These are phyloP conservation scores for Melanotaenia parkinsoni DNA, from an alignment of 2,797 vertebrate genomes.

Conservation along the genomic window DNA sequence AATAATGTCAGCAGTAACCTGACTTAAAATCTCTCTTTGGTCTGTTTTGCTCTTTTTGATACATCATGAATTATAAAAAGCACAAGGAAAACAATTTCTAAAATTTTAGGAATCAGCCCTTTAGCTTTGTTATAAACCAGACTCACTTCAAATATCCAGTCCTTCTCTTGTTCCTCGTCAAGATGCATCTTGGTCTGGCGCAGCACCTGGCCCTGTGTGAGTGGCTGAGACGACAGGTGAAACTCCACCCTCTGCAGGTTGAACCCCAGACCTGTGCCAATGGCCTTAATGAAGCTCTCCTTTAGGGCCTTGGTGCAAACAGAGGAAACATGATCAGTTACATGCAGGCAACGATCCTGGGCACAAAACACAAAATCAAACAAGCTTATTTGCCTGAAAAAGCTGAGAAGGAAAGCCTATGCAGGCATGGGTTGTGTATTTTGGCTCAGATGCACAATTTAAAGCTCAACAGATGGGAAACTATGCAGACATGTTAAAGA, in stretches of 20 bases:
- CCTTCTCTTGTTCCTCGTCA: slow-evolving; percentile 89
- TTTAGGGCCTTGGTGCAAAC: slow-evolving; percentile 87
- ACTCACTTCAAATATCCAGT: slow-evolving; percentile 94
- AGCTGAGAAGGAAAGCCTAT: slow-evolving; percentile 16
- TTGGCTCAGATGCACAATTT: slow-evolving; percentile 18
- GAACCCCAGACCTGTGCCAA: slow-evolving; percentile 93
- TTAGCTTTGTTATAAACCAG: not conserved
- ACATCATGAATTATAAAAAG: not conserved
- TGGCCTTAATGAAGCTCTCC: slow-evolving; percentile 97
- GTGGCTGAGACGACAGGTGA: slow-evolving; percentile 83
- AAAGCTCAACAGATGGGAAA: slow-evolving; percentile 53
- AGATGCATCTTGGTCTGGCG: slow-evolving; percentile 89
- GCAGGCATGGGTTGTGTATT: slow-evolving; percentile 22
- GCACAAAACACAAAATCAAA: not conserved
- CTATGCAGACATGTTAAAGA: slow-evolving; percentile 45
- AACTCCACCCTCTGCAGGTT: slow-evolving; percentile 95
- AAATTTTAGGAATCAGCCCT: not conserved
- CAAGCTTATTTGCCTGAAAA: not conserved
- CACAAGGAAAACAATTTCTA: not conserved
- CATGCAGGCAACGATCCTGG: slow-evolving; percentile 1
- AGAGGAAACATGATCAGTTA: slow-evolving; percentile 27
- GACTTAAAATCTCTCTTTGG: no score
- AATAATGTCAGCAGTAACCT: no score
- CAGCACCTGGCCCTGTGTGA: slow-evolving; percentile 82
- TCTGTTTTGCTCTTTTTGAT: not conserved